These are phyloP conservation scores for Ochlodes sylvanus DNA, from an alignment of 2,888 invertebrate genomes.

Conservation along the genomic window DNA sequence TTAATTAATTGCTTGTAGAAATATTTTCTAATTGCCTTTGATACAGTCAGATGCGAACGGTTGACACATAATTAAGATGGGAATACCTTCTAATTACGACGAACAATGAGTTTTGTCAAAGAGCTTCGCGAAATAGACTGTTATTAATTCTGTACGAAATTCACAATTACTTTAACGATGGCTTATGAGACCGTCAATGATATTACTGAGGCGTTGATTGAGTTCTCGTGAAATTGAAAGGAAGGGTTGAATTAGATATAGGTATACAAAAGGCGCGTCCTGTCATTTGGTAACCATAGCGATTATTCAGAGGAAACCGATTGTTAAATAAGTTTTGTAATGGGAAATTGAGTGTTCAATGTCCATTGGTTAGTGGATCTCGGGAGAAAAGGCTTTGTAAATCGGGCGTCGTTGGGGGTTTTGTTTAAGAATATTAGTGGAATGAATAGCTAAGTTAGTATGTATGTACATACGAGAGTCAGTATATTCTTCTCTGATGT, in stretches of 20 bases:
- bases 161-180: constrained; percentile 35
- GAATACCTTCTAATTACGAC: constrained; percentile 24
- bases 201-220: constrained; percentile 29
- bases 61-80: constrained; percentile 25
- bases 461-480: too few relatives aligned
- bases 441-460: too few relatives aligned
- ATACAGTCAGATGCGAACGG: constrained; percentile 7
- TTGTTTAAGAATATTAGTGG: too few relatives aligned
- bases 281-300: constrained; percentile 4
- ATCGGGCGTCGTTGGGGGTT: too few relatives aligned
- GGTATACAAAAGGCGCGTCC: neutral
- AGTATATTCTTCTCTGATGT: too few relatives aligned
- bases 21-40: constrained; percentile 9
- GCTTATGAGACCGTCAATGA: constrained; percentile 36
- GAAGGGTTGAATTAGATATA: constrained; percentile 6
- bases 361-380: too few relatives aligned
- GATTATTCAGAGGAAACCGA: neutral
- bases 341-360: too few relatives aligned
- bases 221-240: constrained; percentile 18
- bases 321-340: neutral
- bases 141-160: constrained; percentile 33
- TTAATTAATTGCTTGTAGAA: constrained; percentile 11
- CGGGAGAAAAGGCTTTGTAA: too few relatives aligned
- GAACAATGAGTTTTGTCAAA: constrained; percentile 26
- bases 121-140: constrained; percentile 16